Conservation (phyloP, 2,797 vertebrate genomes). For the Nannoperca australis region DNA sequence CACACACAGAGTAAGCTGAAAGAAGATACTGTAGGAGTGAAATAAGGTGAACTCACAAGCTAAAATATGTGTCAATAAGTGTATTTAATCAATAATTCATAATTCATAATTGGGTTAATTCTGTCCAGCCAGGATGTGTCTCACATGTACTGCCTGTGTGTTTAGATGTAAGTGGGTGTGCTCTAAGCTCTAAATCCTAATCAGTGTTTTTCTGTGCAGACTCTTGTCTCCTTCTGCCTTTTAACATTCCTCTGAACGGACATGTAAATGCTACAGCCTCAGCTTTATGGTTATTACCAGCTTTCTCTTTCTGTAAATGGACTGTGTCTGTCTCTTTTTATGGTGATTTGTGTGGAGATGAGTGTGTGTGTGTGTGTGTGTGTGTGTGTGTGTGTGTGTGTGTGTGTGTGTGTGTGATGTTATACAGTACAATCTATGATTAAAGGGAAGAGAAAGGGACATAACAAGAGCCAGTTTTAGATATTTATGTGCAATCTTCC, state of each 20-base stretch:
- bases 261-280: slow-evolving; percentile 35
- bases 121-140: not conserved
- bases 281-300: slow-evolving; percentile 36
- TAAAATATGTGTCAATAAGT: not conserved
- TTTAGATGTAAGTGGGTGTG: not conserved
- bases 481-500: slow-evolving; percentile 22
- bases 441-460: slow-evolving; percentile 17
- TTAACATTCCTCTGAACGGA: slow-evolving; percentile 65
- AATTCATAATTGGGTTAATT: not conserved
- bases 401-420: not conserved
- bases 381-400: not conserved
- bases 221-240: slow-evolving; percentile 51
- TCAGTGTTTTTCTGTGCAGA: slow-evolving; percentile 42
- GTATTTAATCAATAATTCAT: not conserved
- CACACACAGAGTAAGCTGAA: not conserved
- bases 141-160: not conserved
- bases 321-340: slow-evolving; percentile 32
- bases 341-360: slow-evolving; percentile 31
- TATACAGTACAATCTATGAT: slow-evolving; percentile 21
- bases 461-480: slow-evolving; percentile 1
- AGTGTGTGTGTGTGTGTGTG: not conserved
- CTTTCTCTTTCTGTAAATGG: slow-evolving; percentile 25
- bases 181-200: slow-evolving; percentile 56
- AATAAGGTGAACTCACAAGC: not conserved
- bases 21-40: not conserved